Conservation (phyloP, 2,113 vertebrate genomes). For the Ammospiza nelsoni region DNA sequence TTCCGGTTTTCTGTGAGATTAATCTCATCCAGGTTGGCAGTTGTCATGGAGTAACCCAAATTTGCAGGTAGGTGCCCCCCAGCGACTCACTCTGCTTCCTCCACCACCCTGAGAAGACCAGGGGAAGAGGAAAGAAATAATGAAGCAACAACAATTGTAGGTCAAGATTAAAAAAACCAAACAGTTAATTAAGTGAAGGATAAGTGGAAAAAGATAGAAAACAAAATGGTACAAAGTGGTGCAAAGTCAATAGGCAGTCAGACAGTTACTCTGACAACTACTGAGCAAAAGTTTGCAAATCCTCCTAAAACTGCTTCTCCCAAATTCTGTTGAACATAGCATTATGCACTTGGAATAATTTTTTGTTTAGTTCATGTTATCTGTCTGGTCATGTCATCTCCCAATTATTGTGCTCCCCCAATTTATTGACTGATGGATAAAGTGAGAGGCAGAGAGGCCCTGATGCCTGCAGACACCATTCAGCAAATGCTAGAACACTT, state of each 20-base stretch:
- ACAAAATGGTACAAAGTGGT: neutral
- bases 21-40: neutral
- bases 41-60: neutral
- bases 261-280: accelerated
- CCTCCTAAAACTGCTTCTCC: neutral
- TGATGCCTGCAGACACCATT: accelerated
- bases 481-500: neutral
- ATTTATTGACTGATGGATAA: neutral
- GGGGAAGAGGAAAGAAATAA: neutral
- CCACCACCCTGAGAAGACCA: neutral
- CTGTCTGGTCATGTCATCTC: neutral
- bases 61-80: neutral
- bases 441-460: neutral
- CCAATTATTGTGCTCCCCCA: accelerated
- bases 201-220: neutral
- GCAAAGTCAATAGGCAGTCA: neutral
- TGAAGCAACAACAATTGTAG: neutral
- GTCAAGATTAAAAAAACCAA: neutral
- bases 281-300: neutral
- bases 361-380: neutral
- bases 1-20: neutral
- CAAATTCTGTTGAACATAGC: neutral
- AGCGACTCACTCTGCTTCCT: neutral
- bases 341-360: neutral
- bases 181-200: neutral